Evolutionary conservation across 2,888 invertebrate genomes (phyloP), one percentile per base, ranked within the genome.

Genomic region (Smittia aterrima): DNA sequence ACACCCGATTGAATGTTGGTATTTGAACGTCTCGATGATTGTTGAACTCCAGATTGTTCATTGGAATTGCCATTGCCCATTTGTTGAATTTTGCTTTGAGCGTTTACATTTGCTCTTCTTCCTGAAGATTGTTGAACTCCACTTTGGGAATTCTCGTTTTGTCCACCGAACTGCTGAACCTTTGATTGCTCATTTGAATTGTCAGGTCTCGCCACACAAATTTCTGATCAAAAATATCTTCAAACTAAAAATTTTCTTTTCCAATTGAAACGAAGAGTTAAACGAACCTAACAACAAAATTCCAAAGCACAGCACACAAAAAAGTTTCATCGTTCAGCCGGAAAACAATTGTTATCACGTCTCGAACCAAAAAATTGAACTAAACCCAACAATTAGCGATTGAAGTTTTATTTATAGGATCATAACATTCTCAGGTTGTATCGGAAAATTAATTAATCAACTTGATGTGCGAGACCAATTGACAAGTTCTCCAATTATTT

Each of bases 11-110:
- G 67, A 1, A 27, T 20, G 25, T 67, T 67, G 13, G 40, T 18
- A 16, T 32, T 67, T 9, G 38, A 11, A 9, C 67, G 22, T 18
- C 67, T 38, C 4, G 20, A 20, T 4, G 11, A 4, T 16, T 70
- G 70, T 54, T 70, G 70, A 3, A 70, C 16, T 24, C 67, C 67
- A 2, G 18, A 25, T 32, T 67, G 67, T 11, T 20, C 38, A 67
- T 67, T 67, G n/a, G 18, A 41, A 41, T 67, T 38, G 41, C 27
- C 38, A 38, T 20, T 40, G 11, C 67, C 40, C 13, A 11, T 22
- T 67, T 38, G 67, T 27, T 66, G 24, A 9, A 25, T 18, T 6
- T n/a, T 32, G 4, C 6, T 4, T 16, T 66, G 66, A 16, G 25
- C 1, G n/a, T 66, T 66, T n/a, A 20, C 4, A 27, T 66, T 66